phyloP scores from a whole-genome alignment of 2,888 invertebrate species.

The Glyphotaelius pellucidus region DNA sequence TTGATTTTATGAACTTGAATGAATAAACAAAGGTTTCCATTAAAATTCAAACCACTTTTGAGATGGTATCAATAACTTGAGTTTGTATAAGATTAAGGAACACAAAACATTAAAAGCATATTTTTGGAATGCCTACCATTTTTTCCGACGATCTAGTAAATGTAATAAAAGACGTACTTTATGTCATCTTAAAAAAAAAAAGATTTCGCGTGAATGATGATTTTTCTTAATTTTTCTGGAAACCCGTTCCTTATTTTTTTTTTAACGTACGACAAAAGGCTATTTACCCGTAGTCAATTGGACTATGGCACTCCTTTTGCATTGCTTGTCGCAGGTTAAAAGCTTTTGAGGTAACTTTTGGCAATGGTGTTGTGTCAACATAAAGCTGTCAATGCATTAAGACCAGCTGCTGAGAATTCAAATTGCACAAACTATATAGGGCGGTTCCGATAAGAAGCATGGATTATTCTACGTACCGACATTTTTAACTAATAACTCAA shows the following conservation, averaged over 20 bases:
- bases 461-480: no score
- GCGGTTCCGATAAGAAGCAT: no score
- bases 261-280: not conserved
- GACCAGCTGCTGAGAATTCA: no score
- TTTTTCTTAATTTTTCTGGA: not conserved
- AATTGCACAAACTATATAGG: no score
- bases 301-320: no score
- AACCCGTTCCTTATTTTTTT: not conserved
- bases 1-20: not conserved
- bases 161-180: not conserved
- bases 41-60: not conserved
- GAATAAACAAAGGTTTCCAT: not conserved
- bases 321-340: no score
- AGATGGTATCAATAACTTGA: not conserved
- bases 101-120: not conserved
- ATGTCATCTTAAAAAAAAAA: not conserved
- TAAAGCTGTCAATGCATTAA: no score
- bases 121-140: not conserved
- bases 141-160: not conserved
- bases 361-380: no score
- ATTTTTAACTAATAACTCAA: no score
- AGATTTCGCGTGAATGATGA: not conserved
- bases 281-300: no score
- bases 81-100: not conserved
- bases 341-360: no score